Base-by-base conservation (phyloP, 2,113 vertebrate genomes). In the Larimichthys polyactis region DNA sequence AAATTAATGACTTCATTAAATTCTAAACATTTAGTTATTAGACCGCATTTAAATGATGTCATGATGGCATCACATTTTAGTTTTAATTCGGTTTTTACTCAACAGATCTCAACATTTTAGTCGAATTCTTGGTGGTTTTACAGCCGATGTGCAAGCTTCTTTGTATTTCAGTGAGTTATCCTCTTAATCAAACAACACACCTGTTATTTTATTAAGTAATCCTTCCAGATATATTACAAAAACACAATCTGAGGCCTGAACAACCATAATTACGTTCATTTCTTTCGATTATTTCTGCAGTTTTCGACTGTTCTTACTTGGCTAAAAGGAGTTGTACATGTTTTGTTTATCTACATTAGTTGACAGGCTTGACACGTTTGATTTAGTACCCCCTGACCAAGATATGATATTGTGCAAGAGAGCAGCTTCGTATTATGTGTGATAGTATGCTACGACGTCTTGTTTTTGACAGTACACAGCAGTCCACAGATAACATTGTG, bases 1-100 rank as follows among this genome's bases (percentile, higher is more conserved):
- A 7, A 87, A 82, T 87, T 81, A 91, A 92, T 82, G 80, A 81
- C 51, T 79, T 89, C 84, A 91, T 90, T 88, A 88, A 89, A 84
- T 89, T 84, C 70, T 59, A 79, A 91, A 84, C 66, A 88, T 89
- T 86, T 78, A 52, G 66, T 72, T 79, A 73, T 76, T 71, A 58
- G 40, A 57, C 77, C 72, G 48, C 22, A 44, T 83, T 88, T 83
- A 32, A 74, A 69, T 51, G 71, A 73, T 58, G 55, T 64, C 77
- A 69, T 51, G 71, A 73, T 58, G 55, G 64, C 77, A 67, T 69
- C 46, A 48, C 6, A 16, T 69, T 88, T 83, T 62, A 69, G 29
- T 74, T 81, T 83, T 71, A 68, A 82, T 88, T 84, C 55, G 64
- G 55, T 52, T 74, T 74, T 75, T 20, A 48, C 68, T 59, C 6